Conservation (phyloP, 2,797 vertebrate species). For the Sebastolobus altivelis region DNA sequence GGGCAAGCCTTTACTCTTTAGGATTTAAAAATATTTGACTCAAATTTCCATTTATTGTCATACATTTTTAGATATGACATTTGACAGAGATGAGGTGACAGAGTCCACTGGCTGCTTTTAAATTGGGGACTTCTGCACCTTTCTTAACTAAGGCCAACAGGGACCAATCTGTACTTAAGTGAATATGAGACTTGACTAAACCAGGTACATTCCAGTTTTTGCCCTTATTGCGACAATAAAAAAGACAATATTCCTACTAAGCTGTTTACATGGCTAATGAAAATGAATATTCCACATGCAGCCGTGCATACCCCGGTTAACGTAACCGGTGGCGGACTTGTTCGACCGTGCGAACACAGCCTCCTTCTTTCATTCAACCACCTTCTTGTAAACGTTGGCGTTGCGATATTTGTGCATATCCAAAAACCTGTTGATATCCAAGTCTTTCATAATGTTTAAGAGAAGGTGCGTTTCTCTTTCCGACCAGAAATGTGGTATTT, state of each 20-base stretch:
- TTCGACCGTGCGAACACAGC: no score
- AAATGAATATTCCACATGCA: no score
- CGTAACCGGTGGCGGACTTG: no score
- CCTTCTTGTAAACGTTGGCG: neutral
- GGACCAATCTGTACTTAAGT: neutral
- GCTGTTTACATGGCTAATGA: no score
- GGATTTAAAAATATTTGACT: slow-evolving; percentile 32
- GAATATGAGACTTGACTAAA: neutral
- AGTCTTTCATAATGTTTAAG: neutral
- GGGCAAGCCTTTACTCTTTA: neutral
- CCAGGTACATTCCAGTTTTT: no score
- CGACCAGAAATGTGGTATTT: neutral
- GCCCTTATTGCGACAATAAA: no score
- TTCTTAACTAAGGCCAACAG: neutral
- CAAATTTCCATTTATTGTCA: slow-evolving; percentile 4
- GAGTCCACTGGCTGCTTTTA: neutral
- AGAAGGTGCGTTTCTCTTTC: neutral
- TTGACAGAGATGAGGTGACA: neutral
- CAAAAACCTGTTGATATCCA: neutral
- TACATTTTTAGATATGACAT: neutral
- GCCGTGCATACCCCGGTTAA: no score
- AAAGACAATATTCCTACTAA: no score
- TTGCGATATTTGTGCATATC: neutral
- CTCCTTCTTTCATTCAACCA: neutral
- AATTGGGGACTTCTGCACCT: neutral